These are phyloP conservation scores for Drosophila nigromelanica DNA, from an alignment of 1,140 invertebrate genomes.

Conservation along the genomic window DNA sequence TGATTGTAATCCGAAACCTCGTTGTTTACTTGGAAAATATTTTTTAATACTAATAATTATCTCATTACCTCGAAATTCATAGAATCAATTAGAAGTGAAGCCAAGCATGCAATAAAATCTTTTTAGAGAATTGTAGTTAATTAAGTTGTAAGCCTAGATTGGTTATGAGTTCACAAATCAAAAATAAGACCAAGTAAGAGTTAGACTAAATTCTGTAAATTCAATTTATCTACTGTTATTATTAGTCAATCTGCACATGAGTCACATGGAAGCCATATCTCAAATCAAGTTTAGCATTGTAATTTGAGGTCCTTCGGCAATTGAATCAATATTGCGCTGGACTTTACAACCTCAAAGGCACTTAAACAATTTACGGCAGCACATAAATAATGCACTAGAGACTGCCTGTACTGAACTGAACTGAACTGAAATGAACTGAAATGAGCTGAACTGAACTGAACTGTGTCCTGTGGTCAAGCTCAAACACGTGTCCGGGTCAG, in stretches of 20 bases:
- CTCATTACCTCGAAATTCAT: too few species aligned
- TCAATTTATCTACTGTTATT: not conserved
- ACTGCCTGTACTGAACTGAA: not conserved
- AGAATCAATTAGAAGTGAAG: too few species aligned
- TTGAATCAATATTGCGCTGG: slow-evolving; percentile 30
- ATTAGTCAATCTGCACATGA: not conserved
- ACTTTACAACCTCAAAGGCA: slow-evolving; percentile 24
- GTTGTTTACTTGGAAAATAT: too few species aligned
- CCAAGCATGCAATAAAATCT: too few species aligned
- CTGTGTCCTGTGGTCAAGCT: slow-evolving; percentile 17
- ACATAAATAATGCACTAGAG: slow-evolving; percentile 37
- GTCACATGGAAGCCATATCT: not conserved
- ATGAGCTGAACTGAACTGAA: not conserved
- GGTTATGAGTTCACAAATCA: too few species aligned
- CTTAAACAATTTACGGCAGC: slow-evolving; percentile 34
- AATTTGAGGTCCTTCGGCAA: not conserved
- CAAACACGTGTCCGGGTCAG: slow-evolving; percentile 29
- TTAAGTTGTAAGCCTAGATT: too few species aligned
- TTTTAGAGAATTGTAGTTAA: too few species aligned
- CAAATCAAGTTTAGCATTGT: slow-evolving; percentile 2
- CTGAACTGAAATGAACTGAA: slow-evolving; percentile 7
- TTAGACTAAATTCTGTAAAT: not conserved
- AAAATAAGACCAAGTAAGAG: too few species aligned
- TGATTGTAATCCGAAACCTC: too few species aligned
- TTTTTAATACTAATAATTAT: too few species aligned